Evolutionary conservation across 2,113 vertebrate species (phyloP), one percentile per base, ranked within the genome.

Genomic region (Rhadina sibilatrix): DNA sequence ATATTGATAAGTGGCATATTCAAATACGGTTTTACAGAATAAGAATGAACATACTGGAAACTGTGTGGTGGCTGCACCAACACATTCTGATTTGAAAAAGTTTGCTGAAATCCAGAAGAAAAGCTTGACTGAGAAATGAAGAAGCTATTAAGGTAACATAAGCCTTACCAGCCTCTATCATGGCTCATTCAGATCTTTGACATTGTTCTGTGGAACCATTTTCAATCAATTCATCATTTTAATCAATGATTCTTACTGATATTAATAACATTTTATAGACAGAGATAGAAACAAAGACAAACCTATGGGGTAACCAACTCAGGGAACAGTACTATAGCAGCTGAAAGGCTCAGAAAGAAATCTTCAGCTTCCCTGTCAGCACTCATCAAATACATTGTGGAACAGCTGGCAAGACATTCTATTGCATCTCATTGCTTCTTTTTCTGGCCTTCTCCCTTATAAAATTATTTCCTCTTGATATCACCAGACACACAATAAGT

Each of bases 381-480:
- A 78, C 24, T 44, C 72, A 77, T 16, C 4, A 5, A 78, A 14
- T 63, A 49, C 22, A 5, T 61, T 72, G 75, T 25, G 57, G 77
- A 89, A 46, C 31, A 89, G 61, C 35, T 85, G 74, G 81, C 87
- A 96, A 85, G 81, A 87, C 31, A 72, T 75, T 44, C 83, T 65
- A 42, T 6, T 61, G 61, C 69, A 87, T 87, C 91, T 94, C 91
- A 92, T 82, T 9, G 0, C 61, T 94, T 87, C 69, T 92, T 84
- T 78, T 77, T 65, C 69, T 61, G 46, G 49, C 37, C 33, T 93
- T 92, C 66, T 82, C 72, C 64, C 70, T 66, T 15, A 65, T 17
- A 88, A 79, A 93, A 76, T 65, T 56, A 94, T 90, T 94, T 92
- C 78, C 78, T 94, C 46, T 90, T 89, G 70, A 37, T 94, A 94